Evolutionary conservation across 2,113 vertebrate genomes (phyloP), one percentile per base, ranked within the genome.

Genomic region (Alectura lathami): DNA sequence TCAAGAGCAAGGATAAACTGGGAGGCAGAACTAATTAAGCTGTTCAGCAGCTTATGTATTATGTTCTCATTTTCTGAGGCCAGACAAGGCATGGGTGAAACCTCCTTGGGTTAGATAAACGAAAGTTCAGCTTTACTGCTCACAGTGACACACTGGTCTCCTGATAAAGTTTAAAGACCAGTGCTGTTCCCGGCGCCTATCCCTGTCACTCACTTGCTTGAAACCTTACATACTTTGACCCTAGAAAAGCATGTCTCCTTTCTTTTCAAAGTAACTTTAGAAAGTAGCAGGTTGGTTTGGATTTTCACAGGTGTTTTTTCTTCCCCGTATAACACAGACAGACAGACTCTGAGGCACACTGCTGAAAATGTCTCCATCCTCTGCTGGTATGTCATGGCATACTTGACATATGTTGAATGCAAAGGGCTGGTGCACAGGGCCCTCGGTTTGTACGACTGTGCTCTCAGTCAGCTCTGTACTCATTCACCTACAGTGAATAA

Each of bases 81-180:
- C 67, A 93, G 48, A 10, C 18, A 73, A 17, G 12, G 56, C 48
- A 47, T 0, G 0, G 20, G 47, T 84, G 51, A 89, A 70, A 11
- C 74, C 79, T 67, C n/a, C 80, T 45, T 66, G 40, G 22, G 20
- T 73, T 57, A 89, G 36, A 87, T 47, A 68, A 88, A 91, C 59
- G 75, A 34, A 81, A 89, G 24, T 74, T 86, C 75, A 94, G 81
- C 59, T 34, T 77, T 80, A 69, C 29, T 88, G 66, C 38, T 18
- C 42, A 80, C 2, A 3, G 22, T 40, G 57, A 75, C 32, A 79
- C 84, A 78, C 22, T 51, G 27, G 66, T 89, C 57, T 66, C 34
- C 83, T 80, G 22, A 80, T 36, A 13, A 75, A 82, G 43, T 67
- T 78, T 67, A 64, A 91, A 86, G 6, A 68, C 11, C 23, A 79